Evolutionary conservation across 1,140 invertebrate genomes (phyloP).

Genomic region (Drosophila kurseongensis): DNA sequence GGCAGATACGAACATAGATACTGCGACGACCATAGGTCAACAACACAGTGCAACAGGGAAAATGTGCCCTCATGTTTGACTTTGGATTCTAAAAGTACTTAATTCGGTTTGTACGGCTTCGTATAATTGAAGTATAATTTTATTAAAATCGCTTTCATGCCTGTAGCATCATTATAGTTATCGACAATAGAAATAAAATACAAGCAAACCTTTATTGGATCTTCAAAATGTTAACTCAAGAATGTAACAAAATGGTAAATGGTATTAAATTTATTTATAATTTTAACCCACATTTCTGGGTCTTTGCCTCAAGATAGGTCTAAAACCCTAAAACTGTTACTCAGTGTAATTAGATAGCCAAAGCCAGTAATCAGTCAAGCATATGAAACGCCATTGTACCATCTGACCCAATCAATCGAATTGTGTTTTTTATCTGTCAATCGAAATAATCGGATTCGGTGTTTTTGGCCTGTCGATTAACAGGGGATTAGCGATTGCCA

Average conservation of each 20-base stretch:
- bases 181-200: too few species aligned
- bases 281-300: too few species aligned
- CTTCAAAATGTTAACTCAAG: too few species aligned
- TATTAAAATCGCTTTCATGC: too few species aligned
- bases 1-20: not conserved
- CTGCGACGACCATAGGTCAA: conserved; percentile 11
- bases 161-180: too few species aligned
- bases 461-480: conserved; percentile 5
- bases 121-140: too few species aligned
- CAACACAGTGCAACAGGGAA: not conserved
- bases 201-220: too few species aligned
- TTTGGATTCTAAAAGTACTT: too few species aligned
- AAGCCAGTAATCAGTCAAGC: conserved; percentile 30
- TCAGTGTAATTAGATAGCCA: conserved; percentile 28
- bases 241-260: too few species aligned
- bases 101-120: too few species aligned
- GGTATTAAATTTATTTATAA: too few species aligned
- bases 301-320: too few species aligned
- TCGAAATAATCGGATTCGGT: conserved; percentile 7
- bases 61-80: not conserved
- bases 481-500: conserved; percentile 4
- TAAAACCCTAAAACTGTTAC: not conserved
- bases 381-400: conserved; percentile 26
- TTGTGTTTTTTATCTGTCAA: conserved; percentile 14
- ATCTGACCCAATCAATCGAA: conserved; percentile 33